Evolutionary conservation across 2,113 vertebrate species (phyloP), one percentile per base, ranked within the genome.

Genomic region (Chionis minor): DNA sequence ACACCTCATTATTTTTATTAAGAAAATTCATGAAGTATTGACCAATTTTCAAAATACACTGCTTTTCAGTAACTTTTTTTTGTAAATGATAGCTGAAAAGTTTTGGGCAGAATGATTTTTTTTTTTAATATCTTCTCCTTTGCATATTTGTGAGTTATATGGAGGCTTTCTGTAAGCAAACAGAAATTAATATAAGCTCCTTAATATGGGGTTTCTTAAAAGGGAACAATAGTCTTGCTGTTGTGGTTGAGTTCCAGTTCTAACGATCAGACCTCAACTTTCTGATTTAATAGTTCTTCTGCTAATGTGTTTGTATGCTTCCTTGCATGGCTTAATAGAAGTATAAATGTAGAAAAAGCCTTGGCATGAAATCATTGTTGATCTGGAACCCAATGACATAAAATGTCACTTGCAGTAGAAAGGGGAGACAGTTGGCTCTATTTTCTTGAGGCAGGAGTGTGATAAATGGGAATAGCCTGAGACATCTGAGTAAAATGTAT

Each of bases 151-250:
- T 44, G n/a, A 62, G 22, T 82, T 54, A 19, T 7, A 17, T 35
- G 38, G 47, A 67, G 52, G 16, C 38, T 75, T 85, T 79, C 42
- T 88, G 28, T 49, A 63, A 81, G 22, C 59, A 63, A 78, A 3
- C 16, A 77, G 32, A 38, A 72, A 62, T 44, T 30, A 33, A 2
- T 55, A 44, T 3, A 19, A 78, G 6, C 38, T 86, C 30, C 10
- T 15, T 58, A 15, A 14, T 19, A 19, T 33, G 44, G 13, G 6
- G 23, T 55, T 85, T 81, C 55, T 63, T 78, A 71, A 51, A 79
- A 51, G 32, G 47, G 18, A 8, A 21, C 0, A 0, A 0, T 24
- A 71, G 11, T 54, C 27, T 88, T 79, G 14, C 24, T 89, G 19
- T 24, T 40, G 16, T 9, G 86, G 49, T 30, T 4, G 6, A 38